Percentiles rank a stretch among this genome's conserved stretches.
These are phyloP conservation scores for Scotopteryx bipunctaria DNA, from an alignment of 2,888 invertebrate genomes.

Conservation along the genomic window DNA sequence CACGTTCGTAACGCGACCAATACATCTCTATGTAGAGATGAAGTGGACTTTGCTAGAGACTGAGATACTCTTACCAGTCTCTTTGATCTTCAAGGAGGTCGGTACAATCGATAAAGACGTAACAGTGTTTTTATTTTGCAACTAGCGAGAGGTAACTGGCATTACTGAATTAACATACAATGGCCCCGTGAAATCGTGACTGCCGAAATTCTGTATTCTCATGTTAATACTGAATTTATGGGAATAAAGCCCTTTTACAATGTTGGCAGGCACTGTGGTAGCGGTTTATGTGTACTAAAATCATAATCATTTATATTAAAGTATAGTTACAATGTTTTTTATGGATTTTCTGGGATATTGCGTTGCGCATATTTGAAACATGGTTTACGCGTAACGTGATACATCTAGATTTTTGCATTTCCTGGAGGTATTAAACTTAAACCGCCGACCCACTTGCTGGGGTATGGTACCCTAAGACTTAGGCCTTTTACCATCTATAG, in stretches of 20 bases:
- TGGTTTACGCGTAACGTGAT: too few species aligned
- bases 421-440: too few species aligned
- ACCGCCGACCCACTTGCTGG: too few species aligned
- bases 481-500: too few species aligned
- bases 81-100: conserved; percentile 6
- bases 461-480: too few species aligned
- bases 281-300: not conserved
- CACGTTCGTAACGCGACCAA: too few species aligned
- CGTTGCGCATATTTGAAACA: too few species aligned
- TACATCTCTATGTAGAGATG: too few species aligned
- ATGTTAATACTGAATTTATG: conserved; percentile 24
- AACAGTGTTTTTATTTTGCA: conserved; percentile 16
- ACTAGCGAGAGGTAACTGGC: conserved; percentile 15
- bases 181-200: conserved; percentile 30
- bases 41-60: too few species aligned
- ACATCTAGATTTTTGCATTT: too few species aligned
- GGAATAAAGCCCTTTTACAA: conserved; percentile 17
- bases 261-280: conserved; percentile 4
- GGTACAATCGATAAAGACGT: conserved; percentile 4
- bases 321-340: too few species aligned
- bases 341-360: too few species aligned
- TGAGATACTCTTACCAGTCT: not conserved
- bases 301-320: not conserved
- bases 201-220: conserved; percentile 29
- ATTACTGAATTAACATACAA: conserved; percentile 30